Conservation (phyloP, 2,888 invertebrate species). For the Megalurothrips usitatus region DNA sequence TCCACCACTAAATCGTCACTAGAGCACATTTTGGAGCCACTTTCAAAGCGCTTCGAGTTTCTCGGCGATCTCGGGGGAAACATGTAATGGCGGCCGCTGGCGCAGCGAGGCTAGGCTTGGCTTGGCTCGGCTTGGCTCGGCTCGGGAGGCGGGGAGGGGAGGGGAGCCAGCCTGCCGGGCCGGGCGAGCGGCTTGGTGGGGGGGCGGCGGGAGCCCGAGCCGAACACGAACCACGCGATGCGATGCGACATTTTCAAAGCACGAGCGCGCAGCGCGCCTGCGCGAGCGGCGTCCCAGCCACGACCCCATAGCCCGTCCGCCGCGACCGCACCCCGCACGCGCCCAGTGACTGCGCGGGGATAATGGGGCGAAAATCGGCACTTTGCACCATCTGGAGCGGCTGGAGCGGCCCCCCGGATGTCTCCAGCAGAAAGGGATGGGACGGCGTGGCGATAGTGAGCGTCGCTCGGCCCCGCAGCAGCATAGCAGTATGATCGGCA, state of each 20-base stretch:
- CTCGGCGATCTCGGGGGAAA: not conserved
- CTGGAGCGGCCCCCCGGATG: no score
- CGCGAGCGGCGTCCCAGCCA: not conserved
- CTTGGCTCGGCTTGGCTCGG: no score
- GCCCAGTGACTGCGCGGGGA: not conserved
- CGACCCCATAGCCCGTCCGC: not conserved
- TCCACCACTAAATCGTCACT: not conserved
- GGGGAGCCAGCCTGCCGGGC: not conserved
- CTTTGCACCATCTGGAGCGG: no score
- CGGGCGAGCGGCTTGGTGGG: not conserved
- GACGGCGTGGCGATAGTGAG: not conserved
- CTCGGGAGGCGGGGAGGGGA: no score
- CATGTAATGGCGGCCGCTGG: not conserved
- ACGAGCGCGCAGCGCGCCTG: not conserved
- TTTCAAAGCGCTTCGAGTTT: not conserved
- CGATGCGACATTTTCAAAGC: constrained; percentile 16
- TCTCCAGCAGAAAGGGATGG: not conserved
- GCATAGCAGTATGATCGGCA: no score
- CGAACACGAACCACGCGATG: not conserved
- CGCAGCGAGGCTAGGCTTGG: not conserved
- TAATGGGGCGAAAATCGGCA: not conserved
- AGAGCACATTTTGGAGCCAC: not conserved
- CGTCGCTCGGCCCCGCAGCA: not conserved
- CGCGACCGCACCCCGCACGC: not conserved
- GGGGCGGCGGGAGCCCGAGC: not conserved